Conservation (phyloP, 2,888 invertebrate genomes). For the Rhimphoctona megacephalus region DNA sequence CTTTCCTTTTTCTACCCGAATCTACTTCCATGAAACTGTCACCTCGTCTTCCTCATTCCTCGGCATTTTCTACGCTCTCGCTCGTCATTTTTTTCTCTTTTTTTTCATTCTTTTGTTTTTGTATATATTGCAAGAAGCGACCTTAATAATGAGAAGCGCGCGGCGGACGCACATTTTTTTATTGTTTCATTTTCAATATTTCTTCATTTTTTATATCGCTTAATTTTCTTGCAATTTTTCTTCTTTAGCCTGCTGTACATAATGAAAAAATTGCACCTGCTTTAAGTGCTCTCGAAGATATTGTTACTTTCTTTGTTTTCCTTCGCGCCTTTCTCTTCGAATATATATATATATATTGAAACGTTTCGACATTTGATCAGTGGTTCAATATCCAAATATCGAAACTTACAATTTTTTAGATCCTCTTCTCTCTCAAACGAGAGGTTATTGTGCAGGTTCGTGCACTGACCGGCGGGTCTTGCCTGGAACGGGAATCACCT, state of each 20-base stretch:
- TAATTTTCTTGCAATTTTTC: not conserved
- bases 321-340: not conserved
- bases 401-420: too few species aligned
- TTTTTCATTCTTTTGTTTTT: conserved; percentile 35
- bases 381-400: too few species aligned
- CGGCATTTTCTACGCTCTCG: not conserved
- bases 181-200: conserved; percentile 1
- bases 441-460: too few species aligned
- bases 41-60: conserved; percentile 36
- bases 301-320: not conserved
- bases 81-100: conserved; percentile 42
- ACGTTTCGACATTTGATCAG: too few species aligned
- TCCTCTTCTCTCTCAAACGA: too few species aligned
- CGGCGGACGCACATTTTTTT: conserved; percentile 70
- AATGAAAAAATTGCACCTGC: too few species aligned
- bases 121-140: conserved; percentile 15
- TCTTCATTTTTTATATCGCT: not conserved
- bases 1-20: conserved; percentile 6
- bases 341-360: too few species aligned
- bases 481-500: too few species aligned
- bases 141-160: conserved; percentile 39
- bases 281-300: not conserved
- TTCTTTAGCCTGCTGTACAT: too few species aligned
- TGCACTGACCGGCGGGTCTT: too few species aligned
- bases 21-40: conserved; percentile 37